Evolutionary conservation across 2,113 vertebrate genomes (phyloP), one percentile per base, ranked within the genome.

Genomic region (Oncorhynchus kisutch): DNA sequence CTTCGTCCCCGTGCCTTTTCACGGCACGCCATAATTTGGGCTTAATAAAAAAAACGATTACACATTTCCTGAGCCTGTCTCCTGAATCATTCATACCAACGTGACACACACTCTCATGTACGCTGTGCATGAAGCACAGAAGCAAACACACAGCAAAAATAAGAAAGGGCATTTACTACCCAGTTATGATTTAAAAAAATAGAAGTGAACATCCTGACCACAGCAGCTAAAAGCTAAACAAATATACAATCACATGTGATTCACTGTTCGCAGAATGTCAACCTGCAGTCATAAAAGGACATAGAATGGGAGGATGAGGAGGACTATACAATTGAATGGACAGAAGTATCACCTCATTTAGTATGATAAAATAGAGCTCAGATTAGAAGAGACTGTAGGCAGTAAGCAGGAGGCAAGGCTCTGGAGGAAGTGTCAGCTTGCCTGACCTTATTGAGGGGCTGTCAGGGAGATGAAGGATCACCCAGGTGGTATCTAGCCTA

Each of bases 401-500:
- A 62, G 68, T 16, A 18, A 25, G 20, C 51, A 31, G 54, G 14
- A 65, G 18, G 59, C 24, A 67, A 80, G 60, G 72, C 34, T 31
- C 65, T 72, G 34, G 70, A 29, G 51, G 74, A 80, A 80, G 83
- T 76, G 67, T 66, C 82, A 80, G 79, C 78, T 57, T 76, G 85
- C 79, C 72, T 65, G 79, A 71, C 79, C 73, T 74, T 80, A 76
- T 77, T 77, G 78, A 82, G 70, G 62, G 86, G 75, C 87, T 87
- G 87, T 88, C 89, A 76, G 75, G 68, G 67, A 88, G 82, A 82
- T 88, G 84, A 88, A 84, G 81, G 81, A 87, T 89, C 85, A 90
- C 86, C 90, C 94, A 94, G 93, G 90, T 95, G 94, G 88, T 86
- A 88, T 14, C 51, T 54, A 54, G 51, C 16, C 51, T 18, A 54